phyloP scores from a whole-genome alignment of 2,797 vertebrate species.

The Lacerta agilis region DNA sequence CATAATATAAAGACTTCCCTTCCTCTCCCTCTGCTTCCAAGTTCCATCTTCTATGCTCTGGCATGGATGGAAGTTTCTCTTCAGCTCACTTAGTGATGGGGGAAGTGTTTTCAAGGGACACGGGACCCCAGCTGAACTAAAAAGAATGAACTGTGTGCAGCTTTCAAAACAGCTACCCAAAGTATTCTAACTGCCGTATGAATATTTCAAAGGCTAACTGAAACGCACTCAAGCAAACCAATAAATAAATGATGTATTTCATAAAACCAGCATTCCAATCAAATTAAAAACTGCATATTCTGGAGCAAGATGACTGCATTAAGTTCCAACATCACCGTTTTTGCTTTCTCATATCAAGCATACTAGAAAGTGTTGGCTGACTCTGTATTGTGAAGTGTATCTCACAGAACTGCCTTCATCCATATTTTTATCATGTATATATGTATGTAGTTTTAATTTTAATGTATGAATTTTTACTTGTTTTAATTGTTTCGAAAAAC shows the following conservation, averaged over 20 bases:
- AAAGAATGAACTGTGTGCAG: not conserved
- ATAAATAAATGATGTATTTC: constrained; percentile 39
- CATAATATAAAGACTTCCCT: constrained; percentile 32
- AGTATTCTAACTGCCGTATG: constrained; percentile 3
- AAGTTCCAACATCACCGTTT: not conserved
- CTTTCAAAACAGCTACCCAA: constrained; percentile 16
- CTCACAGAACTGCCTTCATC: not conserved
- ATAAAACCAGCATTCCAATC: constrained; percentile 25
- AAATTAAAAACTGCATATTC: constrained; percentile 27
- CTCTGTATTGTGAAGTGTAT: not conserved
- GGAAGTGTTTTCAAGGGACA: constrained; percentile 14
- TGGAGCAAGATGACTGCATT: not conserved
- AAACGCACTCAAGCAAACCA: constrained; percentile 22
- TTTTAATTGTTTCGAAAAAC: too few species aligned
- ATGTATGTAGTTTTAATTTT: too few species aligned
- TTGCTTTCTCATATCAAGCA: not conserved
- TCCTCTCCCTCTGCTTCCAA: not conserved
- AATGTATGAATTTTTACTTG: too few species aligned
- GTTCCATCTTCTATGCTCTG: constrained; percentile 5
- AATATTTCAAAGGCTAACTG: not conserved
- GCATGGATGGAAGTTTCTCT: constrained; percentile 6
- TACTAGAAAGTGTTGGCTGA: not conserved
- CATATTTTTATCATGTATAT: not conserved
- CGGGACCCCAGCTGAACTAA: constrained; percentile 29
- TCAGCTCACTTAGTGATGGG: not conserved